Conservation (phyloP, 2,113 vertebrate species). For the Hippocampus guttulatus region DNA sequence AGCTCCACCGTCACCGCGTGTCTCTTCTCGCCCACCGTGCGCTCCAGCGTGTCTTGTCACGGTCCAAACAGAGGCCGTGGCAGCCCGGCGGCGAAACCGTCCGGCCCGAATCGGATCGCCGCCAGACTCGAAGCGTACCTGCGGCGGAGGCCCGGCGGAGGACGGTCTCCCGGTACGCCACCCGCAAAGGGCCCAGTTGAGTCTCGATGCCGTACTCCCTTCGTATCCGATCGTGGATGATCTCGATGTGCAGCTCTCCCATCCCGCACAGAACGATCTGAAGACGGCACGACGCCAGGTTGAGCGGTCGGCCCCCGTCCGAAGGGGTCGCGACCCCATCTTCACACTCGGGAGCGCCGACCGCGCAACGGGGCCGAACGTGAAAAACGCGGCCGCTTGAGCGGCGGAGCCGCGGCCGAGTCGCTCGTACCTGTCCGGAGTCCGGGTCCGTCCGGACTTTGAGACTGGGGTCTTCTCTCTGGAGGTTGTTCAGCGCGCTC, state of each 20-base stretch:
- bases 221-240: conserved; percentile 91
- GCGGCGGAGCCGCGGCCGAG: too few species aligned
- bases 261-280: conserved; percentile 96
- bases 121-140: conserved; percentile 65
- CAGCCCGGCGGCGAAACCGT: neutral
- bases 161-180: conserved; percentile 92
- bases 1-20: conserved; percentile 79
- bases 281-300: neutral
- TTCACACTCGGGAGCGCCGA: too few species aligned
- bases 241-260: conserved; percentile 97
- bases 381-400: too few species aligned
- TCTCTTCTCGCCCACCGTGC: conserved; percentile 80
- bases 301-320: neutral
- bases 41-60: conserved; percentile 80
- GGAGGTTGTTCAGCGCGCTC: conserved; percentile 84
- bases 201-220: conserved; percentile 90
- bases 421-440: conserved; percentile 66
- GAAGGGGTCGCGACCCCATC: too few species aligned
- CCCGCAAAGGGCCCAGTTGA: conserved; percentile 87
- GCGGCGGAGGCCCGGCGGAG: conserved; percentile 68
- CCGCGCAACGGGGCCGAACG: too few species aligned
- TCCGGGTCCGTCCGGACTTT: conserved; percentile 71
- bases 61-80: neutral
- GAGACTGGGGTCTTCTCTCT: conserved; percentile 91
- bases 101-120: neutral